Evolutionary conservation across 2,797 vertebrate species (phyloP), one percentile per base, ranked within the genome.

Genomic region (Telmatherina bonti): DNA sequence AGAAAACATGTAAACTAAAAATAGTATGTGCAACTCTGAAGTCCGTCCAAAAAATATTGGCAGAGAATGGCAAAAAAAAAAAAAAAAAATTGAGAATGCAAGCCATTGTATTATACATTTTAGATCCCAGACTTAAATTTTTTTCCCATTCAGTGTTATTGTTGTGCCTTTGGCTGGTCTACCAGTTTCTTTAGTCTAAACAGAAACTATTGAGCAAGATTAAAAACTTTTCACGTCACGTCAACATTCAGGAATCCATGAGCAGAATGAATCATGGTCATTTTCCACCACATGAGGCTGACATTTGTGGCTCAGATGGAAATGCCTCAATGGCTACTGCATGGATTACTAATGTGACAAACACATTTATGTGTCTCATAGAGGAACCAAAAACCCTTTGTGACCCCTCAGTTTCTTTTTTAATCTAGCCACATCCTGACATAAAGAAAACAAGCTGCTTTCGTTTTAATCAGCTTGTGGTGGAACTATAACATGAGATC

Each of bases 21-120:
- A 66, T 11, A 53, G 27, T 24, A 26, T 52, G 24, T 65, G 11
- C 69, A 33, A 59, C 38, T 35, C 30, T 16, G 18, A 47, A 33
- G 3, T 59, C 36, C 35, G 55, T 68, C 78, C 41, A 76, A 76
- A 72, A 29, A 45, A n/a, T 3, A 27, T 22, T 22, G 45, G 5
- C 5, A 22, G n/a, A 49, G 18, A 0, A 49, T 11, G 11, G 22
- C 47, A 49, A 10, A 49, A 1, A 49, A 20, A 20, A 10, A 2
- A 8, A 20, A 47, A 7, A n/a, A 22, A n/a, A n/a, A n/a, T 47
- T 22, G 18, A n/a, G 18, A 7, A 45, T 45, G 18, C 18, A 20
- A 45, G 43, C 16, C 18, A 45, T 7, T 10, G n/a, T 49, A 1
- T 24, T 22, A 22, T n/a, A 22, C 11, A 24, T 49, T 9, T 24